Percentiles rank a stretch among this genome's conserved stretches.
Conservation (phyloP, 2,113 vertebrate species). For the Forbesichthys papilliferus region DNA sequence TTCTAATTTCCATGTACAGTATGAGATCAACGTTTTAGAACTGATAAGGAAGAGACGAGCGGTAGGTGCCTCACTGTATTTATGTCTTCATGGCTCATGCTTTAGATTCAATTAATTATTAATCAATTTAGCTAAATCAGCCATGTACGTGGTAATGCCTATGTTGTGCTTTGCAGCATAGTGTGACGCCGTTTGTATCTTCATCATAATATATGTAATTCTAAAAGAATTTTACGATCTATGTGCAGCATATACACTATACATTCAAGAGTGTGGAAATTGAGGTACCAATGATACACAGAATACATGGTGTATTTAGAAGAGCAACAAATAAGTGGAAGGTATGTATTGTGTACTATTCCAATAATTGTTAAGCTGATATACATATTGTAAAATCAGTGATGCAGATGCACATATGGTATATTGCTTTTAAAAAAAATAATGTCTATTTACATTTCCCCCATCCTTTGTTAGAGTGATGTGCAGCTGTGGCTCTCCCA, state of each 20-base stretch:
- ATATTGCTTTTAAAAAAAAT: not conserved
- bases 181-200: too few species aligned
- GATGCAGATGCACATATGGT: not conserved
- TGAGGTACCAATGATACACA: conserved; percentile 84
- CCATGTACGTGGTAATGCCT: too few species aligned
- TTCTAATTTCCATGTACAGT: conserved; percentile 68
- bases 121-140: too few species aligned
- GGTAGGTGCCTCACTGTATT: conserved; percentile 75
- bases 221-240: not conserved
- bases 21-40: conserved; percentile 93
- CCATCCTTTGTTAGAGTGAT: conserved; percentile 80
- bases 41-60: conserved; percentile 90
- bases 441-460: not conserved
- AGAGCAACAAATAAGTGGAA: conserved; percentile 93
- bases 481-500: conserved; percentile 95
- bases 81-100: too few species aligned
- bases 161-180: too few species aligned
- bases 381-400: not conserved
- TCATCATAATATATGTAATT: too few species aligned
- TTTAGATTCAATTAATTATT: too few species aligned
- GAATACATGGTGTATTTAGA: conserved; percentile 85
- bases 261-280: conserved; percentile 93
- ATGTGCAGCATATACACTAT: conserved; percentile 85
- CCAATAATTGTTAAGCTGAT: not conserved
- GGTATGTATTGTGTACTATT: conserved; percentile 66